Percentiles rank a stretch among this genome's conserved stretches.
phyloP scores from a whole-genome alignment of 2,888 invertebrate genomes.

The Eutolmus rufibarbis region DNA sequence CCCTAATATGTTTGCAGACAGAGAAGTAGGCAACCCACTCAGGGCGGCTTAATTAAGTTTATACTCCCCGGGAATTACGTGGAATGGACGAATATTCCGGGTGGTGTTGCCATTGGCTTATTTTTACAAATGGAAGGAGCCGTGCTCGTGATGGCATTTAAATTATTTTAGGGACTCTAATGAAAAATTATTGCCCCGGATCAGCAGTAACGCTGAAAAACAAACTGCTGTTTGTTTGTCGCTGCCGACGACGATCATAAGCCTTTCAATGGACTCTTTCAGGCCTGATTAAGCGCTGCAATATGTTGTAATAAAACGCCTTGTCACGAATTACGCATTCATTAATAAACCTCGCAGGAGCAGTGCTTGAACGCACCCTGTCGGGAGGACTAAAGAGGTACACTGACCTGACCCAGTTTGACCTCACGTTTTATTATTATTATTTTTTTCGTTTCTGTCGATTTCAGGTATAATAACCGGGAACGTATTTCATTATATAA shows the following conservation, averaged over 20 bases:
- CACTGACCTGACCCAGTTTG: background rate
- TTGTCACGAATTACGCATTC: background rate
- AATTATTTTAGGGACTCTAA: slow-evolving; percentile 43
- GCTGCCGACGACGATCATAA: background rate
- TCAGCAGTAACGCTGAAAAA: slow-evolving; percentile 17
- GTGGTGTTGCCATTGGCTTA: slow-evolving; percentile 27
- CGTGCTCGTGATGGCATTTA: slow-evolving; percentile 39
- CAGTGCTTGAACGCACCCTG: background rate
- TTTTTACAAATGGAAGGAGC: slow-evolving; percentile 9
- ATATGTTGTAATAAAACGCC: slow-evolving; percentile 16
- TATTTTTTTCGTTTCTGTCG: background rate
- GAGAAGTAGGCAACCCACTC: slow-evolving; percentile 12
- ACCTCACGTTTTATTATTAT: background rate
- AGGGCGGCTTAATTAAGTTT: slow-evolving; percentile 47
- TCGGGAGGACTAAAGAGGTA: background rate
- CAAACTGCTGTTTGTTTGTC: background rate
- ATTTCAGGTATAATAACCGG: background rate
- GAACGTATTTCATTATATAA: background rate
- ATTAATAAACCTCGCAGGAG: background rate
- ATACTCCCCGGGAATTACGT: slow-evolving; percentile 42
- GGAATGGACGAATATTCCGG: slow-evolving; percentile 30
- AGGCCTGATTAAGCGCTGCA: background rate
- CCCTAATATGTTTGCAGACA: slow-evolving; percentile 45
- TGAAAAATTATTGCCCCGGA: slow-evolving; percentile 42
- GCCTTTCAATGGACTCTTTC: slow-evolving; percentile 3